Percentiles rank a stretch among this genome's conserved stretches.
phyloP scores from a whole-genome alignment of 2,797 vertebrate species.

The Microtus obscurus region DNA sequence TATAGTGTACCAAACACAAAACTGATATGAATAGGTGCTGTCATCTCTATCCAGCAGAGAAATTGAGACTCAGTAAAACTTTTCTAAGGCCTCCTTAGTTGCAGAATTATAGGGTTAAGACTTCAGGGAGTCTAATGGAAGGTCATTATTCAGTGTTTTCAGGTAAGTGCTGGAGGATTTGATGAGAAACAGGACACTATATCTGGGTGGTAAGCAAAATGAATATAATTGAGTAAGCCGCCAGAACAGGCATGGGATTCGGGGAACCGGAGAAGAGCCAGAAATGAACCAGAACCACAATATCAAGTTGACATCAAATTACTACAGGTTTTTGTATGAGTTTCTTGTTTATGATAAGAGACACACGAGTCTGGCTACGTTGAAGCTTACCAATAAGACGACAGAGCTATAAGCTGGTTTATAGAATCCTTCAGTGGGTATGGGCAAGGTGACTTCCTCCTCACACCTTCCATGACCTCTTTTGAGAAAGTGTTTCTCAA shows the following conservation, averaged over 20 bases:
- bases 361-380: background rate
- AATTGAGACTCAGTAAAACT: background rate
- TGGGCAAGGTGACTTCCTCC: constrained; percentile 44
- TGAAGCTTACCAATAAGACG: constrained; percentile 51
- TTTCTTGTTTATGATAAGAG: constrained; percentile 38
- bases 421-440: constrained; percentile 22
- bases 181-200: background rate
- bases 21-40: background rate
- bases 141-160: constrained; percentile 19
- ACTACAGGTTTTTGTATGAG: constrained; percentile 14
- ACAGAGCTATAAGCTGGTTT: constrained; percentile 6
- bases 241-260: constrained; percentile 27
- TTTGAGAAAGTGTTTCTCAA: constrained; percentile 54
- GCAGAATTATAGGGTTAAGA: background rate
- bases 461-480: constrained; percentile 24
- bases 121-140: constrained; percentile 37
- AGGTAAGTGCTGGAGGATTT: background rate
- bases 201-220: background rate
- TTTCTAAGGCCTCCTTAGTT: background rate
- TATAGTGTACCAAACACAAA: background rate
- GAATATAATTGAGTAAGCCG: background rate
- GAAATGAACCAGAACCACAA: background rate
- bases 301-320: constrained; percentile 2
- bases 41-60: background rate
- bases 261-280: constrained; percentile 8